Evolutionary conservation across 2,113 vertebrate genomes (phyloP).

Genomic region (Pachyramphus minor): DNA sequence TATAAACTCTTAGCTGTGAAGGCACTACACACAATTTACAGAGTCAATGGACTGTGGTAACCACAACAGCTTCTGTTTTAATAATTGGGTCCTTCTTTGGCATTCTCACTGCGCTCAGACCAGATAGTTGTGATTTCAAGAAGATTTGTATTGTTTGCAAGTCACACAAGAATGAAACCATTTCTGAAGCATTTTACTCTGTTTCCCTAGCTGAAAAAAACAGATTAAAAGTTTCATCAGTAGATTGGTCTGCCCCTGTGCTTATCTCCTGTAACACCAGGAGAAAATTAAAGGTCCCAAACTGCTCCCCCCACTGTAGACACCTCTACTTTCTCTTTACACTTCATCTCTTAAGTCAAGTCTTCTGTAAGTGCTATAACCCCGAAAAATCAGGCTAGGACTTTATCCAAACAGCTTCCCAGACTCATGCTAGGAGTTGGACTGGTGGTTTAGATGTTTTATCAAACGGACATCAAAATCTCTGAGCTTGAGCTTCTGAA

Average conservation of each 20-base stretch:
- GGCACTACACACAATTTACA: conserved; percentile 25
- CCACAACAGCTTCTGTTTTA: conserved; percentile 27
- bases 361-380: background rate
- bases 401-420: background rate
- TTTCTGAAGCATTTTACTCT: background rate
- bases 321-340: background rate
- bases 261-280: background rate
- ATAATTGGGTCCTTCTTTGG: conserved; percentile 3
- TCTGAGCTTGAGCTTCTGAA: background rate
- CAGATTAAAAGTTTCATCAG: background rate
- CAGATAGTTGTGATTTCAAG: background rate
- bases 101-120: background rate
- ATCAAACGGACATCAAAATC: background rate
- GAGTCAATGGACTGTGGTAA: background rate
- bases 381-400: background rate
- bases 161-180: background rate
- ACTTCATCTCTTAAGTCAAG: background rate
- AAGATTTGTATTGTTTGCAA: background rate
- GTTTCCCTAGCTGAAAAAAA: background rate
- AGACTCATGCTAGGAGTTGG: background rate
- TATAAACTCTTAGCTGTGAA: conserved; percentile 19
- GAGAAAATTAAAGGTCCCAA: background rate
- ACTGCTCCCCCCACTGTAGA: background rate
- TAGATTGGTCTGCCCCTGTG: background rate
- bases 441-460: background rate